A percentile compares a stretch with the other conserved stretches of the same genome.
Evolutionary conservation across 2,888 invertebrate species (phyloP).

Genomic region (Galeopsomyia nigrocyanea): DNA sequence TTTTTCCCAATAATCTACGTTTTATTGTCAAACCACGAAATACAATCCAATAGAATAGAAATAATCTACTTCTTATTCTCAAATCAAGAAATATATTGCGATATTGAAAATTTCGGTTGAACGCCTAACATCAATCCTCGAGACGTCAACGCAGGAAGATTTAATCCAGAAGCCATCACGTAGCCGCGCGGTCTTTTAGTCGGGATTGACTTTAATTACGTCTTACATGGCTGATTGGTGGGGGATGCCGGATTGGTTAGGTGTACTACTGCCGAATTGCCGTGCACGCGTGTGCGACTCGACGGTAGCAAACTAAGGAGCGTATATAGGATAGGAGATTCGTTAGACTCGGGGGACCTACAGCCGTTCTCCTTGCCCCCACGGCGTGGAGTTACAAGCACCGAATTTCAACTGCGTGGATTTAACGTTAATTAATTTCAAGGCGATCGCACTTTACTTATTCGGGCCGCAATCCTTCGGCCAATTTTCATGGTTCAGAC

Average conservation of each 20-base stretch:
- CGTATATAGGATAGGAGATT: constrained; percentile 19
- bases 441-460: constrained; percentile 47
- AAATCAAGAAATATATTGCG: no score
- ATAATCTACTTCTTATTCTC: no score
- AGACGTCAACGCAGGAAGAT: neutral
- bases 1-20: no score
- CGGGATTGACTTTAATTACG: constrained; percentile 52
- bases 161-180: constrained; percentile 3
- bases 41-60: no score
- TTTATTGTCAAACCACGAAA: no score
- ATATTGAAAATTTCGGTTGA: no score
- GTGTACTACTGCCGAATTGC: constrained; percentile 18
- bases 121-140: no score
- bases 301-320: neutral
- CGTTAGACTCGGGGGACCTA: constrained; percentile 47
- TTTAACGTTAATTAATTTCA: constrained; percentile 58
- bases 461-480: no score
- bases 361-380: neutral
- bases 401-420: constrained; percentile 49
- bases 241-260: neutral
- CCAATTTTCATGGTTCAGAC: no score
- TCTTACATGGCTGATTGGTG: constrained; percentile 48
- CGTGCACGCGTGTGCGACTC: constrained; percentile 9
- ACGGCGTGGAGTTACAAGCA: constrained; percentile 5
- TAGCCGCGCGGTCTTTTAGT: constrained; percentile 17